phyloP scores from a whole-genome alignment of 2,888 invertebrate genomes.

The Electrophaes corylata region DNA sequence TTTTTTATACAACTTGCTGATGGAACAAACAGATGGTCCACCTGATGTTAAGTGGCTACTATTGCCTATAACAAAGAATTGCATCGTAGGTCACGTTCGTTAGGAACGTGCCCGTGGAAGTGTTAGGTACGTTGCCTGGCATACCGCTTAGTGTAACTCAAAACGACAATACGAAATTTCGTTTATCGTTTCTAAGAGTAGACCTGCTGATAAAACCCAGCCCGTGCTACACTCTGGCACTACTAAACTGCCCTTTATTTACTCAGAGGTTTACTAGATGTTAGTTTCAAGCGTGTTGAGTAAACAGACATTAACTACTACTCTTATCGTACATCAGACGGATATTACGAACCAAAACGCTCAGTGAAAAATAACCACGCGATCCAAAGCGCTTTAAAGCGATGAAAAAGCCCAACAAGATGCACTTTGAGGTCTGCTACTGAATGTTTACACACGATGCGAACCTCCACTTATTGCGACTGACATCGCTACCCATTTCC shows the following conservation, averaged over 20 bases:
- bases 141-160: no score
- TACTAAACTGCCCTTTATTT: background rate
- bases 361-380: conserved; percentile 48
- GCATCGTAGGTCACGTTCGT: no score
- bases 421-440: conserved; percentile 51
- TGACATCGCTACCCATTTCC: conserved; percentile 66
- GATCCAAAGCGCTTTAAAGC: conserved; percentile 48
- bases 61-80: no score
- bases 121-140: no score
- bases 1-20: no score
- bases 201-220: no score
- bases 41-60: no score
- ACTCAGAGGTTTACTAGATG: conserved; percentile 3
- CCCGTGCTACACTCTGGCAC: background rate
- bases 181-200: no score
- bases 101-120: no score
- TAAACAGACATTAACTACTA: conserved; percentile 28
- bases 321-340: conserved; percentile 28
- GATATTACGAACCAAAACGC: conserved; percentile 30
- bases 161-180: no score
- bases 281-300: conserved; percentile 19
- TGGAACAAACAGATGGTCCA: no score
- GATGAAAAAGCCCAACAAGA: conserved; percentile 53
- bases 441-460: conserved; percentile 57
- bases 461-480: conserved; percentile 52